A percentile compares a stretch with the other conserved stretches of the same genome.
phyloP scores from a whole-genome alignment of 1,140 invertebrate species.

The Dreissena rostriformis region DNA sequence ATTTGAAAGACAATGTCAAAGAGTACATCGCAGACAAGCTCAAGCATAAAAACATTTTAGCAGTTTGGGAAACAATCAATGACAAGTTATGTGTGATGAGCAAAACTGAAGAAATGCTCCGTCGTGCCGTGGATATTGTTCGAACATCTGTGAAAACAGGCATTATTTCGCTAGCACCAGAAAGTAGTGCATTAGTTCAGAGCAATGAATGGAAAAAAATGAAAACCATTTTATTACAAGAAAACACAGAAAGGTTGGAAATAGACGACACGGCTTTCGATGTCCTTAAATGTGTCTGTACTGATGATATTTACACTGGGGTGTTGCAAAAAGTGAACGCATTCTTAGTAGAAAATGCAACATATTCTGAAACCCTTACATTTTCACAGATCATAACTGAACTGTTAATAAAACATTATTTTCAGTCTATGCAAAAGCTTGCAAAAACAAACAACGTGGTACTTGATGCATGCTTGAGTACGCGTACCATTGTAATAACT shows the following conservation, averaged over 20 bases:
- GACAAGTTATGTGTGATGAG: not conserved
- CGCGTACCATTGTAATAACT: slow-evolving; percentile 2
- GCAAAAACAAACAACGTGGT: no score
- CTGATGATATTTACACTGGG: slow-evolving; percentile 24
- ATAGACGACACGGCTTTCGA: not conserved
- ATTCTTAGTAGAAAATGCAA: slow-evolving; percentile 7
- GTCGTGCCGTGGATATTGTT: not conserved
- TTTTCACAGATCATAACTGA: slow-evolving; percentile 2
- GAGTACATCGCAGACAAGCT: slow-evolving; percentile 35
- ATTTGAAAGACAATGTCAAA: not conserved
- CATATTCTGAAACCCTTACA: not conserved
- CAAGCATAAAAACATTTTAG: not conserved
- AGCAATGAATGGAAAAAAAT: slow-evolving; percentile 2
- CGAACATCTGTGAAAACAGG: not conserved
- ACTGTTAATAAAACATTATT: slow-evolving; percentile 22
- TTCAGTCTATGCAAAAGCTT: not conserved
- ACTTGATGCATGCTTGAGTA: no score
- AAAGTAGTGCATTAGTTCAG: not conserved
- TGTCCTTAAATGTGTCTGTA: slow-evolving; percentile 11
- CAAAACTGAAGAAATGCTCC: slow-evolving; percentile 13
- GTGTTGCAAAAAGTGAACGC: not conserved
- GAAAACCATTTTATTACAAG: not conserved
- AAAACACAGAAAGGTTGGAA: slow-evolving; percentile 6
- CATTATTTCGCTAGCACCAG: not conserved
- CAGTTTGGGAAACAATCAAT: slow-evolving; percentile 23